A percentile compares a stretch with the other conserved stretches of the same genome.
Evolutionary conservation across 92 coral and sea anemone genomes (phyloP).

Genomic region (Porites cylindrica): DNA sequence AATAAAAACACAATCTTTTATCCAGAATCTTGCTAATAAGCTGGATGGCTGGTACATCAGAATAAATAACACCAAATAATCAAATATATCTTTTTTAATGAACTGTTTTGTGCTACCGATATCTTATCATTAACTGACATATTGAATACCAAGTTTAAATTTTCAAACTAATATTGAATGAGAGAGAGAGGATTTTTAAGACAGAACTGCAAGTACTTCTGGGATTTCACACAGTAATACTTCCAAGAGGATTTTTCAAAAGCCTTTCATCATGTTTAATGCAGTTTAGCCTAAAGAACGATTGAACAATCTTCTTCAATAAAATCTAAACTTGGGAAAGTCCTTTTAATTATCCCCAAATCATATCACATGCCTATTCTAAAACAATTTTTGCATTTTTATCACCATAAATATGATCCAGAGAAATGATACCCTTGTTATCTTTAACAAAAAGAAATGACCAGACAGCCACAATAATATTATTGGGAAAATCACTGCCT

Average conservation of each 20-base stretch:
- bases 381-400: not conserved
- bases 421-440: not conserved
- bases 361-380: not conserved
- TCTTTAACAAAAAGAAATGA: slow-evolving; percentile 1
- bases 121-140: slow-evolving; percentile 11
- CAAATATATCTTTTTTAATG: slow-evolving; percentile 20
- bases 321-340: not conserved
- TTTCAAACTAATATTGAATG: not conserved
- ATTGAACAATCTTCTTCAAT: not conserved
- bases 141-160: slow-evolving; percentile 12
- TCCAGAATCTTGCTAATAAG: not conserved
- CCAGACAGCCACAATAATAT: slow-evolving; percentile 18
- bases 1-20: slow-evolving; percentile 5
- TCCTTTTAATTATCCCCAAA: not conserved
- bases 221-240: not conserved
- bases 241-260: not conserved
- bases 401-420: slow-evolving; percentile 4
- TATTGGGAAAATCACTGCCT: not conserved
- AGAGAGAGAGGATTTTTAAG: not conserved
- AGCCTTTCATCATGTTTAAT: not conserved
- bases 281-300: too few relatives aligned
- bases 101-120: not conserved
- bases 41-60: not conserved
- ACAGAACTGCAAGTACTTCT: not conserved
- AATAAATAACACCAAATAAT: not conserved